Evolutionary conservation across 2,888 invertebrate genomes (phyloP), one percentile per base, ranked within the genome.

Genomic region (Stratiomys singularior): DNA sequence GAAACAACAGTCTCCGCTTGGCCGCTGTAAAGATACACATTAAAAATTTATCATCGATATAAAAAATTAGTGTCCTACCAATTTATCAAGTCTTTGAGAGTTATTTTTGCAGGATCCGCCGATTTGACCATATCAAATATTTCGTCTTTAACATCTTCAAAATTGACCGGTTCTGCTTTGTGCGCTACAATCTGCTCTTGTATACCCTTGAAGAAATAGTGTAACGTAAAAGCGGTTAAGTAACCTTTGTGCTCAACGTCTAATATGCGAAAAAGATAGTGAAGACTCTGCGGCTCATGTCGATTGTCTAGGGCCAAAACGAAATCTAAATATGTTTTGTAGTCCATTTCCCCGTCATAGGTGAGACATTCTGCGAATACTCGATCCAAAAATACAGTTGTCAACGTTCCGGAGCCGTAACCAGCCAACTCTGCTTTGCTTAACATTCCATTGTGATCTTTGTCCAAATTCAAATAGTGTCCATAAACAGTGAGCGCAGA

Each of bases 91-190:
- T 98, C 98, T 82, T 92, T 92, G 1, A 97, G 88, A 0, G 96
- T 97, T 81, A 98, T 97, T 85, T 92, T 91, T 11, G 91, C 89
- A 0, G 96, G 94, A 86, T 97, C 92, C 78, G 90, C 91, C 0
- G 98, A 97, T 80, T 96, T 93, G 0, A 98, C 96, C 98, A 99
- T 98, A 88, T 98, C 98, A 88, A 97, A 98, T 82, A 98, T 95
- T 88, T 98, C 98, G 89, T 98, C 97, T 86, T 97, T 97, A 0
- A 98, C 94, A 88, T 98, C 97, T 82, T 96, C 94, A 86, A 98
- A 97, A 82, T 92, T 92, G 0, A 97, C 95, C 0, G 94, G 93
- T 81, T 96, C 96, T n/a, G 95, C 95, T 30, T 94, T 94, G 85
- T 96, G 94, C 7, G 92, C 90, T 77, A 91, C 90, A 92, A 98